phyloP scores from a whole-genome alignment of 2,797 vertebrate species.

The Pseudochaenichthys georgianus region DNA sequence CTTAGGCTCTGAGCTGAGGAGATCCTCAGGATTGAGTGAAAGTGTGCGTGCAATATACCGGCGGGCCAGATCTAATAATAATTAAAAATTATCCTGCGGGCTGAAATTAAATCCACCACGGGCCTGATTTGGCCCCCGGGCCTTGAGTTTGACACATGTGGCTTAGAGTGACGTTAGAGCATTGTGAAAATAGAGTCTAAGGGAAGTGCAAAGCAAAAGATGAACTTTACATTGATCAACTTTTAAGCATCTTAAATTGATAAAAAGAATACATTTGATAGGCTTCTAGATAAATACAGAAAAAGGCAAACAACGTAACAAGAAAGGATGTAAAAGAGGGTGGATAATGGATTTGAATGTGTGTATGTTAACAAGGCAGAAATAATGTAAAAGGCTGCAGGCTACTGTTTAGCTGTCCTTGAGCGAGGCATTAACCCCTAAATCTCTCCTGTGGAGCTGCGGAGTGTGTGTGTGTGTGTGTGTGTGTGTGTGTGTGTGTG shows the following conservation, averaged over 20 bases:
- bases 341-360: background rate
- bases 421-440: slow-evolving; percentile 34
- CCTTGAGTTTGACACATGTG: no score
- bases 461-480: background rate
- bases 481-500: no score
- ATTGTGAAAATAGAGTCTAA: slow-evolving; percentile 20
- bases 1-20: no score
- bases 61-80: no score
- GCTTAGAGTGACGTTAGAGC: background rate
- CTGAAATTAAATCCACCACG: no score
- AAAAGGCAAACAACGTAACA: no score
- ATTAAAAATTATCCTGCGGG: no score
- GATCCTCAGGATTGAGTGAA: no score
- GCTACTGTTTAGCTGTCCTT: slow-evolving; percentile 26
- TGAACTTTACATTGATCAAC: slow-evolving; percentile 8
- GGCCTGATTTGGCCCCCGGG: no score
- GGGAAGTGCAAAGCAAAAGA: slow-evolving; percentile 2
- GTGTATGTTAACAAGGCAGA: background rate
- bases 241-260: background rate
- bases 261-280: background rate
- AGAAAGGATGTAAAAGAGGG: background rate
- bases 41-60: no score
- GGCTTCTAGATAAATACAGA: background rate
- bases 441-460: slow-evolving; percentile 9
- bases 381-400: slow-evolving; percentile 3